A percentile compares a stretch with the other conserved stretches of the same genome.
Conservation (phyloP, 1,140 invertebrate species). For the Thaumetopoea pityocampa region DNA sequence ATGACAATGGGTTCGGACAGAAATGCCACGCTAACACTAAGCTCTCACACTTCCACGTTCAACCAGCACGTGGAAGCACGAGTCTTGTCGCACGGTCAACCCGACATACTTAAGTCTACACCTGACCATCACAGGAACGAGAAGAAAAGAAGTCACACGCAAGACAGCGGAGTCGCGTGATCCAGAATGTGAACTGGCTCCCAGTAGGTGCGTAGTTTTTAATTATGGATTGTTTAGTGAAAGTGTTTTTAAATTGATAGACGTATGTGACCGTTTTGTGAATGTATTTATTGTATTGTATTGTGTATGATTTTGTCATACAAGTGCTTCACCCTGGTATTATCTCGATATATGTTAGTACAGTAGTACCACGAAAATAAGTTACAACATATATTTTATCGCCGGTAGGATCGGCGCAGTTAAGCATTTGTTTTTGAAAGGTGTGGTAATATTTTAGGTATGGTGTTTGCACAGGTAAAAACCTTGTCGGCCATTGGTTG, state of each 20-base stretch:
- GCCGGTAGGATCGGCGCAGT: too few relatives aligned
- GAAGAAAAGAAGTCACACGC: conserved; percentile 76
- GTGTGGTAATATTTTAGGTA: too few relatives aligned
- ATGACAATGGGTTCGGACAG: conserved; percentile 60
- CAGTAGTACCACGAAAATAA: too few relatives aligned
- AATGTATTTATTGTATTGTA: neutral
- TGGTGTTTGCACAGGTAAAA: too few relatives aligned
- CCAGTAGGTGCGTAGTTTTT: too few relatives aligned
- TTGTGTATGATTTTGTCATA: neutral
- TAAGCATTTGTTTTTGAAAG: too few relatives aligned
- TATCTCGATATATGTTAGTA: too few relatives aligned
- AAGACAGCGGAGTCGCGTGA: conserved; percentile 76
- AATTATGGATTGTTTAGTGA: conserved; percentile 7
- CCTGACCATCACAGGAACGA: conserved; percentile 83
- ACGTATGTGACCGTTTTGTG: conserved; percentile 6
- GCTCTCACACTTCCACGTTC: conserved; percentile 69
- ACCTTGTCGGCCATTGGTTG: too few relatives aligned
- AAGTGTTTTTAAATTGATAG: neutral
- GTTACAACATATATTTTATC: too few relatives aligned
- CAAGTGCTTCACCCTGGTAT: too few relatives aligned
- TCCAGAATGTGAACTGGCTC: conserved; percentile 10
- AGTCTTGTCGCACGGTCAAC: conserved; percentile 78
- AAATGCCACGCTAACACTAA: conserved; percentile 61
- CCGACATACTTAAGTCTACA: conserved; percentile 89
- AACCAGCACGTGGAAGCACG: conserved; percentile 52